phyloP scores from a whole-genome alignment of 2,888 invertebrate genomes.

The Piscicola geometra region DNA sequence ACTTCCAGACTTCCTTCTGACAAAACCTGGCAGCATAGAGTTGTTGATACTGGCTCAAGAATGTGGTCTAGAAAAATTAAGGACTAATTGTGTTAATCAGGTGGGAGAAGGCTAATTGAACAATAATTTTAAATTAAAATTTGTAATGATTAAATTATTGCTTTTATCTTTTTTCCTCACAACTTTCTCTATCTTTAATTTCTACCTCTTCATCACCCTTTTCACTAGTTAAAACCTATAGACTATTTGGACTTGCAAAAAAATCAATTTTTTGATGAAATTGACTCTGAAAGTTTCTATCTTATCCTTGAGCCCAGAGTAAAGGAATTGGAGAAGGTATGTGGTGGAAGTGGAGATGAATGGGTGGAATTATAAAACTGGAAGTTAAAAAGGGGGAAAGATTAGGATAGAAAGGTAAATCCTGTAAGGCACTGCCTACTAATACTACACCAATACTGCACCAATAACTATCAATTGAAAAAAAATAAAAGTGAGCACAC shows the following conservation, averaged over 20 bases:
- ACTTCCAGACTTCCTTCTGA: slow-evolving; percentile 49
- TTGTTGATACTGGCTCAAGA: slow-evolving; percentile 48
- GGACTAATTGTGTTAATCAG: slow-evolving; percentile 46
- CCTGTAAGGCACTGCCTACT: too few relatives aligned
- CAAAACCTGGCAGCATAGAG: slow-evolving; percentile 47
- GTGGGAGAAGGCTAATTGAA: slow-evolving; percentile 41
- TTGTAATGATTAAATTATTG: too few relatives aligned
- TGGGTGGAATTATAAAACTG: too few relatives aligned
- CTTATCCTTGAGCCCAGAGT: slow-evolving; percentile 44
- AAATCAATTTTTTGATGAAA: slow-evolving; percentile 44
- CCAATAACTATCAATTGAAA: too few relatives aligned
- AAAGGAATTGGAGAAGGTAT: slow-evolving; percentile 39
- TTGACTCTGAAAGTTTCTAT: slow-evolving; percentile 47
- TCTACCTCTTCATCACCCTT: background rate
- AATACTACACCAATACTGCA: too few relatives aligned
- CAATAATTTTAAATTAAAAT: too few relatives aligned
- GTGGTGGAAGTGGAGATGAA: too few relatives aligned
- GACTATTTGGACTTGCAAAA: slow-evolving; percentile 47
- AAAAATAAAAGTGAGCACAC: too few relatives aligned
- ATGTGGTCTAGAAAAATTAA: slow-evolving; percentile 45
- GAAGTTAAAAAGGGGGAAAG: too few relatives aligned
- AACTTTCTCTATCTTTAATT: too few relatives aligned
- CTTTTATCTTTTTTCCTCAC: too few relatives aligned
- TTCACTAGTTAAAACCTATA: slow-evolving; percentile 36
- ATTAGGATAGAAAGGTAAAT: too few relatives aligned